These are phyloP conservation scores for Aporophyla nigra DNA, from an alignment of 2,888 invertebrate species.

Conservation along the genomic window DNA sequence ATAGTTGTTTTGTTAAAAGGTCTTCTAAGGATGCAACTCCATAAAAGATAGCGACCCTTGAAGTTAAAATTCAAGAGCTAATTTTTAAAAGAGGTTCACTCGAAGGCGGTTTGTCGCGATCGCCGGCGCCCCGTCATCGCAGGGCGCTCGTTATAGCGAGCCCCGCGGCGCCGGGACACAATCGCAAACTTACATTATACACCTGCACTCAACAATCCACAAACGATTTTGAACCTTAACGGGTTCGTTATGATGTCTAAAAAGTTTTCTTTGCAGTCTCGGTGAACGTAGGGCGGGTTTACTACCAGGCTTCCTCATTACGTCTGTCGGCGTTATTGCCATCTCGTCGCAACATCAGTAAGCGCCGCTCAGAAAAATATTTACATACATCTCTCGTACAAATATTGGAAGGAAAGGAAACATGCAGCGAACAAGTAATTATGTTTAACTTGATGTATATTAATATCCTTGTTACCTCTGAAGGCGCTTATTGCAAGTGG, in stretches of 20 bases:
- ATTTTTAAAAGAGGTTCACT: constrained; percentile 80
- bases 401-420: constrained; percentile 76
- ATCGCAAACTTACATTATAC: constrained; percentile 77
- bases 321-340: constrained; percentile 86
- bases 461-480: constrained; percentile 73
- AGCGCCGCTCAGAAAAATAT: constrained; percentile 86
- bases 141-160: constrained; percentile 83
- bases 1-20: constrained; percentile 38
- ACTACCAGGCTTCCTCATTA: constrained; percentile 85
- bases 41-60: constrained; percentile 64
- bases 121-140: constrained; percentile 79
- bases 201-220: constrained; percentile 69
- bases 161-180: constrained; percentile 82
- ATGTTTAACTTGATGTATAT: constrained; percentile 73
- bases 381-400: constrained; percentile 82
- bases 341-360: constrained; percentile 83
- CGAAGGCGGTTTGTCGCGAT: constrained; percentile 78
- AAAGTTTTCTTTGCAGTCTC: constrained; percentile 50
- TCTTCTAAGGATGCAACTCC: constrained; percentile 58
- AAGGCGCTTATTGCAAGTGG: constrained; percentile 60
- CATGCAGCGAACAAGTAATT: constrained; percentile 70
- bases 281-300: constrained; percentile 71
- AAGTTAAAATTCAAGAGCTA: constrained; percentile 78
- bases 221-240: constrained; percentile 79
- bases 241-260: constrained; percentile 45